A percentile compares a stretch with the other conserved stretches of the same genome.
phyloP scores from a whole-genome alignment of 2,888 invertebrate species.

The Parapristionchus giblindavisi region DNA sequence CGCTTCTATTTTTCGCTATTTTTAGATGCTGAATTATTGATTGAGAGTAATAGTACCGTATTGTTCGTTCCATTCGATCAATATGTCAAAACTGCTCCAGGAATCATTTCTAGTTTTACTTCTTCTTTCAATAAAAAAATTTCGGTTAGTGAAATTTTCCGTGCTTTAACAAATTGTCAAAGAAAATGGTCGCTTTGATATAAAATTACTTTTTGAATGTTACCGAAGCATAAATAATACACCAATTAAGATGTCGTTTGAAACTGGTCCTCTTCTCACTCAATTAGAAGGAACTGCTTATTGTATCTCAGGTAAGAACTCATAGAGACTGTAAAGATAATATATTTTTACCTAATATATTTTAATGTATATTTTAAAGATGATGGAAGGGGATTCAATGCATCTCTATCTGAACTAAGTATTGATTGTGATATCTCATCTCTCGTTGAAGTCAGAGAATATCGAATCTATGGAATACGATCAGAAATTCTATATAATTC shows the following conservation, averaged over 20 bases:
- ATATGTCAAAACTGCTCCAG: neutral
- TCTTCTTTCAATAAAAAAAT: too few relatives aligned
- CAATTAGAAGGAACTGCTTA: neutral
- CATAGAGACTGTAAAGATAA: neutral
- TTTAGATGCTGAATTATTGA: neutral
- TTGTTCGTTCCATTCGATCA: neutral
- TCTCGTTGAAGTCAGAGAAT: neutral
- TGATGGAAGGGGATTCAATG: conserved; percentile 1
- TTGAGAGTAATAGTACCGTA: neutral
- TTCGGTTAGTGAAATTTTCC: too few relatives aligned
- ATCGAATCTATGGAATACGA: conserved; percentile 9
- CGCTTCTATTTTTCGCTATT: neutral
- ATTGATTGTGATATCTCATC: conserved; percentile 4
- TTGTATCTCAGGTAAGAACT: neutral
- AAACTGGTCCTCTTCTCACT: neutral
- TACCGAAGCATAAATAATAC: too few relatives aligned
- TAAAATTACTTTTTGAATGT: too few relatives aligned
- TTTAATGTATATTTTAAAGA: neutral
- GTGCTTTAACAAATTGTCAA: too few relatives aligned
- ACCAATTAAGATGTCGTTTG: conserved; percentile 8
- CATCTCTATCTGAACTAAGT: neutral
- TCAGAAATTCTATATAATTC: conserved; percentile 1
- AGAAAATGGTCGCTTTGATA: too few relatives aligned
- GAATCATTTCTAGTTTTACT: neutral
- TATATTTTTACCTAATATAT: neutral